phyloP scores from a whole-genome alignment of 1,140 invertebrate genomes.

The Ostrea denselamellosa region DNA sequence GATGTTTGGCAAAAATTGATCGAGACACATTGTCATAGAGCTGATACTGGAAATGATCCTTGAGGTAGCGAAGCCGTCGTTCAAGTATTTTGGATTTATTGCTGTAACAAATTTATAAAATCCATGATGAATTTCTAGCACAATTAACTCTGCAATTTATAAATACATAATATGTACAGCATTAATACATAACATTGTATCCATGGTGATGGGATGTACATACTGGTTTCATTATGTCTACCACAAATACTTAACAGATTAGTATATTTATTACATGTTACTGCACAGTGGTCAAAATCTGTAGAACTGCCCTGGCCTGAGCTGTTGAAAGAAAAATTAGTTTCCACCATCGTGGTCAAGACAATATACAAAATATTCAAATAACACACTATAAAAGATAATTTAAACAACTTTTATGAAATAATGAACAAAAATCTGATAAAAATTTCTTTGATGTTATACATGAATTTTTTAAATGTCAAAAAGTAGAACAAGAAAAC shows the following conservation, averaged over 20 bases:
- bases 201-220: not conserved
- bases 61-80: constrained; percentile 76
- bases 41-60: constrained; percentile 78
- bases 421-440: not conserved
- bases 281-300: not conserved
- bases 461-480: not conserved
- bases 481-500: constrained; percentile 41
- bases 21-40: constrained; percentile 79
- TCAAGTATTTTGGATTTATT: constrained; percentile 80
- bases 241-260: not conserved
- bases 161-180: not conserved
- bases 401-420: not conserved
- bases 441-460: not conserved
- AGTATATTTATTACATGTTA: not conserved
- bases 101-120: constrained; percentile 76
- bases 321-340: not conserved
- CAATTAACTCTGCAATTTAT: not conserved
- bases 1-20: constrained; percentile 78
- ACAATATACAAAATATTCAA: not conserved
- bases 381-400: not conserved
- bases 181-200: not conserved
- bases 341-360: not conserved
- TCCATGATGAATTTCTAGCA: not conserved
- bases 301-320: not conserved
- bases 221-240: not conserved